A percentile compares a stretch with the other conserved stretches of the same genome.
phyloP scores from a whole-genome alignment of 2,113 vertebrate genomes.

The Numida meleagris region DNA sequence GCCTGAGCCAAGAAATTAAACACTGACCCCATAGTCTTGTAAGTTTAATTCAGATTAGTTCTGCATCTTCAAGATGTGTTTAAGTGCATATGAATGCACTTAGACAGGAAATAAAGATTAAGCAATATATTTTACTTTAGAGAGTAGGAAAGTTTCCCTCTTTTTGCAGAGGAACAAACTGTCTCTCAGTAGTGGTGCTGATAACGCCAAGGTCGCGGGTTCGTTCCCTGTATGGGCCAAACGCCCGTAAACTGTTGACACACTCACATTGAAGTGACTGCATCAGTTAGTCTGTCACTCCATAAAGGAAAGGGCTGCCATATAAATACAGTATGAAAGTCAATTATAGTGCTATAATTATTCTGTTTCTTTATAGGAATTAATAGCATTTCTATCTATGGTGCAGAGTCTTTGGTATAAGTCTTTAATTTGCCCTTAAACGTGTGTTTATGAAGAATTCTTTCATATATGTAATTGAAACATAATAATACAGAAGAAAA shows the following conservation, averaged over 20 bases:
- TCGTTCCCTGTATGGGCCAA: too few species aligned
- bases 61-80: neutral
- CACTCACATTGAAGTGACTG: neutral
- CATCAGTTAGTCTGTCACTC: neutral
- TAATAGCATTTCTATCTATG: rapidly evolving
- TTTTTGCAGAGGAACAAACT: neutral
- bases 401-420: neutral
- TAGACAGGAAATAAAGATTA: neutral
- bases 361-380: neutral
- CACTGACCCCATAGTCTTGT: neutral
- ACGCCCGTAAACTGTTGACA: too few species aligned
- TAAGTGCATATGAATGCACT: neutral
- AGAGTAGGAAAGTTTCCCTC: neutral
- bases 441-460: neutral
- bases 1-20: neutral
- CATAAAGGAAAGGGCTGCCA: neutral
- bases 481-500: rapidly evolving
- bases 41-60: neutral
- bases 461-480: neutral
- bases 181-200: too few species aligned
- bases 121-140: neutral
- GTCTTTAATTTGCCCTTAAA: neutral
- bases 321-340: neutral
- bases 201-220: too few species aligned
- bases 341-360: neutral